Evolutionary conservation across 2,797 vertebrate species (phyloP).

Genomic region (Gymnodraco acuticeps): DNA sequence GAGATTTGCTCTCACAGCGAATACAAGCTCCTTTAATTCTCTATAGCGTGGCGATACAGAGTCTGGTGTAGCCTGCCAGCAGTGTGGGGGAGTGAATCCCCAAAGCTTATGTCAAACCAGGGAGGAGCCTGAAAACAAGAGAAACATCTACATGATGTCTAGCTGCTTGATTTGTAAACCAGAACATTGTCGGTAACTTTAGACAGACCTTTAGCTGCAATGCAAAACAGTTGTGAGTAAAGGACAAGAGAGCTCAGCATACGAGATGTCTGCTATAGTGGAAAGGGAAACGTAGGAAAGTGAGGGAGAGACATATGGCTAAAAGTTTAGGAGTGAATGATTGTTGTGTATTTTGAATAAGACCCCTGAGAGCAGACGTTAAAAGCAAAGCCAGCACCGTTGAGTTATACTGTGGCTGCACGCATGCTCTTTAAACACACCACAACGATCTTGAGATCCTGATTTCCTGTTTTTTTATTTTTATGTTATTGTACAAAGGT

Average conservation of each 20-base stretch:
- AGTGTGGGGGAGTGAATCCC: constrained; percentile 53
- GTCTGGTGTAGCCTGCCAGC: constrained; percentile 57
- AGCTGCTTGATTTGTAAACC: constrained; percentile 53
- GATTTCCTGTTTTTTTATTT: constrained; percentile 10
- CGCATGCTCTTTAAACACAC: constrained; percentile 26
- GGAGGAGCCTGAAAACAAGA: constrained; percentile 57
- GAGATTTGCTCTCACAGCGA: constrained; percentile 57
- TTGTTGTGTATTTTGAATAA: constrained; percentile 46
- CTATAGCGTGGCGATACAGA: constrained; percentile 41
- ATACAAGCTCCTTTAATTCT: constrained; percentile 66
- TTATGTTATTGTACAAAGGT: not conserved
- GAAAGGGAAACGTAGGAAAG: constrained; percentile 39
- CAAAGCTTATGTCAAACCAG: constrained; percentile 66
- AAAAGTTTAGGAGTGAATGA: constrained; percentile 57
- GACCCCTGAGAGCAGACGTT: constrained; percentile 43
- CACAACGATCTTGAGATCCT: constrained; percentile 21
- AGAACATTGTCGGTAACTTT: constrained; percentile 46
- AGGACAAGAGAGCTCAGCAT: constrained; percentile 9
- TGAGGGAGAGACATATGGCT: constrained; percentile 52
- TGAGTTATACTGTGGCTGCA: constrained; percentile 45
- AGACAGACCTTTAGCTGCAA: constrained; percentile 32
- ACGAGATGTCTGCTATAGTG: constrained; percentile 24
- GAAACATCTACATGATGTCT: constrained; percentile 52
- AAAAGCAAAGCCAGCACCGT: constrained; percentile 42
- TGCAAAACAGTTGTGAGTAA: constrained; percentile 21